Conservation (phyloP, 92 coral and sea anemone genomes). For the Epizoanthus ramosus region DNA sequence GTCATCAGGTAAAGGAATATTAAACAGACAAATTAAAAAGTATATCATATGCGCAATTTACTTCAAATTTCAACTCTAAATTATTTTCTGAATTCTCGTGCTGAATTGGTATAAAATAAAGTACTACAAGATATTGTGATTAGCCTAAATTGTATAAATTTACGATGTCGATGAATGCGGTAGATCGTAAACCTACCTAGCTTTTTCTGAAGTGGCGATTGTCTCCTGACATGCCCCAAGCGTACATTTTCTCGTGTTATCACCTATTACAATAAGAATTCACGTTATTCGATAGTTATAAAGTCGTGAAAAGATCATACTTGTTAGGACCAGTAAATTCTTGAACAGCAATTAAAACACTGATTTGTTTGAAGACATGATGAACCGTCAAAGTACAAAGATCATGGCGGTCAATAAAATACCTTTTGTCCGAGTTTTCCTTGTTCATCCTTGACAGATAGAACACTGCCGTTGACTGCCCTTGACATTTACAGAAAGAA, state of each 20-base stretch:
- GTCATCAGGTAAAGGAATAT: too few species aligned
- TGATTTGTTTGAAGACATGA: neutral
- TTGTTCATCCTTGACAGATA: constrained; percentile 26
- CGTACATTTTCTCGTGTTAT: constrained; percentile 35
- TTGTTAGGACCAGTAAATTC: neutral
- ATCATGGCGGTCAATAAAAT: neutral
- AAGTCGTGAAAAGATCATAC: neutral
- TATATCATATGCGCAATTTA: too few species aligned
- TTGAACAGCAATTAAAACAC: neutral
- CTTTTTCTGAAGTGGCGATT: constrained; percentile 42
- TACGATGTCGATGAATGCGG: neutral
- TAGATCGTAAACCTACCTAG: constrained; percentile 13
- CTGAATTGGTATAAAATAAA: neutral
- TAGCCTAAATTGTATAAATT: neutral
- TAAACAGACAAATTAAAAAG: too few species aligned
- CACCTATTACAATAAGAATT: constrained; percentile 15
- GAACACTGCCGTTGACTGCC: constrained; percentile 30
- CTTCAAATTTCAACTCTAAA: too few species aligned
- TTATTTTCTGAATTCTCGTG: too few species aligned
- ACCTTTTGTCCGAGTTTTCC: constrained; percentile 37
- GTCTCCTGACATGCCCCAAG: constrained; percentile 38
- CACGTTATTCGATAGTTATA: neutral
- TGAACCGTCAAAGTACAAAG: constrained; percentile 32
- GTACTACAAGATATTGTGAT: neutral
- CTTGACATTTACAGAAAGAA: constrained; percentile 40